Percentiles rank a stretch among this genome's conserved stretches.
Conservation (phyloP, 2,888 invertebrate species). For the Drosophila nr. perissopoda region DNA sequence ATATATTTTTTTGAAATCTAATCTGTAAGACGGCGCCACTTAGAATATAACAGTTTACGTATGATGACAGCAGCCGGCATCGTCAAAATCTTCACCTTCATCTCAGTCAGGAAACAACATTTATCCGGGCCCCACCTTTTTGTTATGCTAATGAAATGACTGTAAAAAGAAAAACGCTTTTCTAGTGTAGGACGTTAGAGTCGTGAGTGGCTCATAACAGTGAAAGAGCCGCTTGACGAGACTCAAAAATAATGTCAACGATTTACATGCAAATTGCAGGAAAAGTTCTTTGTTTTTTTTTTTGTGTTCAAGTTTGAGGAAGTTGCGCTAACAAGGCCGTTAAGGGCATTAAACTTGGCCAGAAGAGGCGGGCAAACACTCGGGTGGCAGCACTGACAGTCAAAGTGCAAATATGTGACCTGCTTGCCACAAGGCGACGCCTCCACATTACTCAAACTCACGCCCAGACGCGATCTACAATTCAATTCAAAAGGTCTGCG, state of each 20-base stretch:
- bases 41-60: not conserved
- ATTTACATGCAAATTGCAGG: conserved; percentile 72
- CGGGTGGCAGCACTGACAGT: conserved; percentile 55
- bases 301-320: conserved; percentile 39
- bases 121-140: conserved; percentile 38
- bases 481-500: conserved; percentile 59
- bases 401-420: conserved; percentile 78
- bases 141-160: conserved; percentile 52
- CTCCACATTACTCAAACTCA: conserved; percentile 77
- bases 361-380: not conserved
- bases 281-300: conserved; percentile 12
- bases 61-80: conserved; percentile 19
- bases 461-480: conserved; percentile 63
- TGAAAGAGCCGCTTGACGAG: conserved; percentile 46
- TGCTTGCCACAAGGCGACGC: conserved; percentile 44
- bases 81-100: conserved; percentile 18
- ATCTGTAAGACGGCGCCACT: conserved; percentile 18
- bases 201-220: conserved; percentile 72
- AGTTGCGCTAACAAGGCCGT: conserved; percentile 73
- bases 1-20: conserved; percentile 14
- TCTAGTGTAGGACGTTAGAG: conserved; percentile 58
- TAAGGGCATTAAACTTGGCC: conserved; percentile 63
- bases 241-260: conserved; percentile 64
- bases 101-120: conserved; percentile 26
- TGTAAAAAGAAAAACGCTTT: conserved; percentile 14